phyloP scores from a whole-genome alignment of 2,797 vertebrate genomes.

The Schizothorax lantsangensis region DNA sequence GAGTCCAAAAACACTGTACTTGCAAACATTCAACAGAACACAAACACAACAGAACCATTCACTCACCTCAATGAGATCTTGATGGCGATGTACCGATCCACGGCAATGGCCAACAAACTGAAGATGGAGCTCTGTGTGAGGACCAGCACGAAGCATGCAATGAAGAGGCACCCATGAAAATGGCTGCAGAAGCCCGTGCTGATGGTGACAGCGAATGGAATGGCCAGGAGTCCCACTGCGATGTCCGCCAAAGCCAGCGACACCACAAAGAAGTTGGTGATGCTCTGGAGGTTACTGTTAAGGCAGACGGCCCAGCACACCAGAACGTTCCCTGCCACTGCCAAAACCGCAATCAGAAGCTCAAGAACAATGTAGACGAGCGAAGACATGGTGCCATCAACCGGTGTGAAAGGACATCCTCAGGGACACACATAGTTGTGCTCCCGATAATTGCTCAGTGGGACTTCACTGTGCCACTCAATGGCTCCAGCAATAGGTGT shows the following conservation, averaged over 20 bases:
- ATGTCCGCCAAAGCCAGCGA: constrained; percentile 95
- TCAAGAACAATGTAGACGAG: constrained; percentile 89
- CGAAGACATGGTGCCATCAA: constrained; percentile 66
- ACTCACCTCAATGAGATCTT: constrained; percentile 93
- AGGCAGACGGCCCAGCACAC: constrained; percentile 95
- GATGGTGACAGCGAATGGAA: constrained; percentile 94
- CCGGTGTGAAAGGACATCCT: constrained; percentile 48
- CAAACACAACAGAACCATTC: background rate
- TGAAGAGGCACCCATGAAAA: constrained; percentile 95
- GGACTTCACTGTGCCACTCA: constrained; percentile 13
- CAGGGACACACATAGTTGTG: constrained; percentile 53
- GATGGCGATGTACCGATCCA: constrained; percentile 96
- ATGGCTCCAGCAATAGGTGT: constrained; percentile 31
- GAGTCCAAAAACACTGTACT: background rate
- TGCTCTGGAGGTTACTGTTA: constrained; percentile 95
- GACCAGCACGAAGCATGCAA: constrained; percentile 95
- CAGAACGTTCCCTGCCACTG: constrained; percentile 90
- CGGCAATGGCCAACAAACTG: constrained; percentile 96
- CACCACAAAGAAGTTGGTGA: constrained; percentile 97
- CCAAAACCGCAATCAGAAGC: constrained; percentile 89
- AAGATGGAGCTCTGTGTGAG: constrained; percentile 99
- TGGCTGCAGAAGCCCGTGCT: constrained; percentile 92
- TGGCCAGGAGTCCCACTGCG: constrained; percentile 92
- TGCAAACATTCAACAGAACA: background rate
- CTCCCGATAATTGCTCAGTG: constrained; percentile 41